Conservation (phyloP, 2,113 vertebrate genomes). For the Bubo blakistoni region DNA sequence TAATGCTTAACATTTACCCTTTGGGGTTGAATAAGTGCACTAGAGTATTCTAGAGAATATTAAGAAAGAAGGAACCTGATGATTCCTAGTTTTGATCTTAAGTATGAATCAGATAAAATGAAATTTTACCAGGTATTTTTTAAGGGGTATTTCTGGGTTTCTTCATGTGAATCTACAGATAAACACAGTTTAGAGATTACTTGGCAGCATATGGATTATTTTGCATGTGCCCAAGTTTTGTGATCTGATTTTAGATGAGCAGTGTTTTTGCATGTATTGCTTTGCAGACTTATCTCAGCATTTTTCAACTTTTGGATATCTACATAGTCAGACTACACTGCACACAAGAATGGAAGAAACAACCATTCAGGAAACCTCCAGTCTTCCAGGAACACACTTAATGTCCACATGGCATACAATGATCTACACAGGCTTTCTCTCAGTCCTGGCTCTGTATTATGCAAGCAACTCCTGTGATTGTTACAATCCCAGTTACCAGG, state of each 20-base stretch:
- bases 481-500: not conserved
- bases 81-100: constrained; percentile 26
- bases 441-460: not conserved
- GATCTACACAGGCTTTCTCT: not conserved
- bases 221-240: not conserved
- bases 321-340: not conserved
- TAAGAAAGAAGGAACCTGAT: not conserved
- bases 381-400: not conserved
- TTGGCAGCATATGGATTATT: not conserved
- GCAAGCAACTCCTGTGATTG: not conserved
- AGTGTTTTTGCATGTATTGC: not conserved
- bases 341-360: not conserved
- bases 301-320: not conserved
- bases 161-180: not conserved
- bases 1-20: not conserved
- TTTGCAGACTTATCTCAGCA: not conserved
- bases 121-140: not conserved
- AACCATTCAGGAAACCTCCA: not conserved
- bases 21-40: not conserved
- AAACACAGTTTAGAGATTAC: not conserved
- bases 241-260: not conserved
- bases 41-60: not conserved
- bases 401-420: not conserved
- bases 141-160: not conserved
- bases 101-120: constrained; percentile 40